phyloP scores from a whole-genome alignment of 2,113 vertebrate genomes.

The Polypterus senegalus region DNA sequence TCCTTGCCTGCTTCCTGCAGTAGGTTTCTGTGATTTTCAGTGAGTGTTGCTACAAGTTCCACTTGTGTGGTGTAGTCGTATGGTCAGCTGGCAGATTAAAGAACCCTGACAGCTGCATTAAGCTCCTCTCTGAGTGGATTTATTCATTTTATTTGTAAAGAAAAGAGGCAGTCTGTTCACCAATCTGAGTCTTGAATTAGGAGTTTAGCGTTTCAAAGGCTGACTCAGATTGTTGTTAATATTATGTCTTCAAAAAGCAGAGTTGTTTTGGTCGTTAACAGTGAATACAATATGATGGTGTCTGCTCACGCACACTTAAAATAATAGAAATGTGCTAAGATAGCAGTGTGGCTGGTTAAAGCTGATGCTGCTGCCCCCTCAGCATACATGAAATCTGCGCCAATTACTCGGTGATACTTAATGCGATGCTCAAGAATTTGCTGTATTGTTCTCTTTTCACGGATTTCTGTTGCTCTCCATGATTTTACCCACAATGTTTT shows the following conservation, averaged over 20 bases:
- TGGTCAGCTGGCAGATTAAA: constrained; percentile 20
- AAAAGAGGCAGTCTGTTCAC: not conserved
- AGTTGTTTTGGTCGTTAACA: too few relatives aligned
- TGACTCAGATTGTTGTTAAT: not conserved
- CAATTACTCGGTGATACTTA: too few relatives aligned
- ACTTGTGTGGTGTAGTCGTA: constrained; percentile 55
- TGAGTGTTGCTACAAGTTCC: constrained; percentile 29
- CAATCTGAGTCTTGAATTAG: not conserved
- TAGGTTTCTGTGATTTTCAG: not conserved
- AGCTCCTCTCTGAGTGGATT: not conserved
- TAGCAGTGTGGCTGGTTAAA: too few relatives aligned
- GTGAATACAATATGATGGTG: too few relatives aligned
- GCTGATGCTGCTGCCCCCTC: too few relatives aligned
- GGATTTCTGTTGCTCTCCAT: too few relatives aligned
- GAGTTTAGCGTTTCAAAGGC: not conserved
- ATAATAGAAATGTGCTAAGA: too few relatives aligned
- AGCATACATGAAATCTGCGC: too few relatives aligned
- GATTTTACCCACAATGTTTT: too few relatives aligned
- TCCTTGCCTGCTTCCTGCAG: constrained; percentile 36
- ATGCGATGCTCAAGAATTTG: too few relatives aligned
- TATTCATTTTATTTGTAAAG: not conserved
- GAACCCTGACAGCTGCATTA: not conserved
- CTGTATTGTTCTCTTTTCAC: too few relatives aligned
- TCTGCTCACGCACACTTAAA: too few relatives aligned
- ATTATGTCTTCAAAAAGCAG: not conserved